Percentiles rank a stretch among this genome's conserved stretches.
These are phyloP conservation scores for Dendrolimus houi DNA, from an alignment of 2,888 invertebrate genomes.

Conservation along the genomic window DNA sequence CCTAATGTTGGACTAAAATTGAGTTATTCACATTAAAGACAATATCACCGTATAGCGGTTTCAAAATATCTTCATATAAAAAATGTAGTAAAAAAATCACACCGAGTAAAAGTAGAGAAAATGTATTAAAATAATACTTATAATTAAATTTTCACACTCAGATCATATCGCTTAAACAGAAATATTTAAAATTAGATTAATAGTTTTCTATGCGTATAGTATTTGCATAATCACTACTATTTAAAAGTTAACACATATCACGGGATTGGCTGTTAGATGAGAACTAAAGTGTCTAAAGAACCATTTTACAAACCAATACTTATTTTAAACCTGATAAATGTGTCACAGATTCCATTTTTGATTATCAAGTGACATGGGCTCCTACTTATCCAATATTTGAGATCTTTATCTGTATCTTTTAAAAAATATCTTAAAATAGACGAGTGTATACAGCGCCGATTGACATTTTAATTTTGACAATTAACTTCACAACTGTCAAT, in stretches of 20 bases:
- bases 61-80: no score
- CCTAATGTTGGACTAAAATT: background rate
- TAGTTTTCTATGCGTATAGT: slow-evolving; percentile 6
- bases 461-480: no score
- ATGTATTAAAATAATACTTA: slow-evolving; percentile 9
- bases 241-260: slow-evolving; percentile 28
- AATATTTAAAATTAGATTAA: slow-evolving; percentile 38
- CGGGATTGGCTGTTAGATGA: slow-evolving; percentile 47
- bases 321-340: no score
- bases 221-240: slow-evolving; percentile 6
- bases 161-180: slow-evolving; percentile 36
- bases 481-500: no score
- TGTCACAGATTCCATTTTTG: no score
- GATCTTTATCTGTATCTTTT: no score
- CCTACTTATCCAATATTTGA: no score
- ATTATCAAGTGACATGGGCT: no score
- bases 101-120: slow-evolving; percentile 52
- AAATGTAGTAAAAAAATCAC: slow-evolving; percentile 23
- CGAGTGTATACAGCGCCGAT: no score
- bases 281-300: slow-evolving; percentile 43
- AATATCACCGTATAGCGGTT: no score
- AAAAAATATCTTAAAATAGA: no score
- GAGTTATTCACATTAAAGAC: background rate
- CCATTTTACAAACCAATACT: no score
- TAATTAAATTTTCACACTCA: slow-evolving; percentile 27